These are phyloP conservation scores for Mastomys natalensis DNA, from an alignment of 2,113 vertebrate genomes.

Conservation along the genomic window DNA sequence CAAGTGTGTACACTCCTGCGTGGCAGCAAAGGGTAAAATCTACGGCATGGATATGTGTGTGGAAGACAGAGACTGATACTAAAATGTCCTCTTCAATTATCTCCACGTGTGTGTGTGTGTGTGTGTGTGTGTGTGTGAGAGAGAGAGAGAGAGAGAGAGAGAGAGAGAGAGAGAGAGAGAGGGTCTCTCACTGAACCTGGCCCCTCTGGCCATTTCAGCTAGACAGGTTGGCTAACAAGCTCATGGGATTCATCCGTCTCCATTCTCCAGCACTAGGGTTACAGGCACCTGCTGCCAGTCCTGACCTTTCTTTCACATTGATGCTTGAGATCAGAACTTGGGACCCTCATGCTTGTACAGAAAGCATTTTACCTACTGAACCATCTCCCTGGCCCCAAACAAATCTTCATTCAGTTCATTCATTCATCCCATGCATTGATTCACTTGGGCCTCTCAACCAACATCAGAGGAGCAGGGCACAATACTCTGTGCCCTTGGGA, in stretches of 20 bases:
- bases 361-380: background rate
- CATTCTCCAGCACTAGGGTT: background rate
- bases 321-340: background rate
- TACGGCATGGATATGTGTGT: background rate
- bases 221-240: no score
- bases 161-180: no score
- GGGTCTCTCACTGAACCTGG: background rate
- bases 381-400: background rate
- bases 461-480: background rate
- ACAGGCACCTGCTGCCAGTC: background rate
- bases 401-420: background rate
- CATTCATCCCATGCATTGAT: background rate
- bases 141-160: no score
- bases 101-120: background rate
- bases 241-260: background rate
- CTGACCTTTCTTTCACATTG: no score
- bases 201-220: background rate
- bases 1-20: background rate
- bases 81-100: background rate
- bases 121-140: background rate
- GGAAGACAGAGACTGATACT: background rate
- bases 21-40: background rate
- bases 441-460: background rate
- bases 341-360: background rate
- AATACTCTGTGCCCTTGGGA: background rate